These are phyloP conservation scores for Andrena fulva DNA, from an alignment of 2,888 invertebrate species.

Conservation along the genomic window DNA sequence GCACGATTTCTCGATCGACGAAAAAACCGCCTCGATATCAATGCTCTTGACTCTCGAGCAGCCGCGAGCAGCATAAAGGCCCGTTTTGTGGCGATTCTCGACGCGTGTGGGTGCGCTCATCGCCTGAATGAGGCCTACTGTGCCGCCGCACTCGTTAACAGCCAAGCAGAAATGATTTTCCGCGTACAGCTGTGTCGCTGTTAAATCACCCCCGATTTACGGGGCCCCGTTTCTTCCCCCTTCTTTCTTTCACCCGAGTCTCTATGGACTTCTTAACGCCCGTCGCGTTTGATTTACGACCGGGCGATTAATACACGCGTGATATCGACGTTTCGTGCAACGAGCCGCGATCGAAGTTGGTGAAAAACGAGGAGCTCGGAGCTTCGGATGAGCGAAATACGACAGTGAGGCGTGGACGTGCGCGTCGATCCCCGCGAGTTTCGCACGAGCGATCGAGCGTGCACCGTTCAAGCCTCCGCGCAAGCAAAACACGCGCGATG, in stretches of 20 bases:
- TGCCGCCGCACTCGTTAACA: constrained; percentile 27
- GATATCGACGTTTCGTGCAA: not conserved
- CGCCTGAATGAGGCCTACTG: constrained; percentile 62
- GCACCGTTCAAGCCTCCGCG: constrained; percentile 30
- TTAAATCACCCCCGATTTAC: constrained; percentile 33
- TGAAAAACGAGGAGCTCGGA: no score
- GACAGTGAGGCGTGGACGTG: constrained; percentile 6
- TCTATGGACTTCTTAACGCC: constrained; percentile 18
- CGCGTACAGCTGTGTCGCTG: constrained; percentile 10
- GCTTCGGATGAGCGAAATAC: not conserved
- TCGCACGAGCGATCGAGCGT: constrained; percentile 64
- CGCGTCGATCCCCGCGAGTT: constrained; percentile 29
- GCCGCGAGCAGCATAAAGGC: constrained; percentile 54
- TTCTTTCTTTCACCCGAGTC: not conserved
- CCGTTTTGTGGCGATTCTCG: constrained; percentile 55
- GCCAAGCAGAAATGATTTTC: constrained; percentile 50
- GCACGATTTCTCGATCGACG: constrained; percentile 18
- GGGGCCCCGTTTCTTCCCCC: not conserved
- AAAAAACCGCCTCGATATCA: constrained; percentile 12
- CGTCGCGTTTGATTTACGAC: not conserved
- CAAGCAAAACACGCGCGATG: constrained; percentile 56
- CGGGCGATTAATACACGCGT: not conserved
- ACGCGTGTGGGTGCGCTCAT: constrained; percentile 48
- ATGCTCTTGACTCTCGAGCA: constrained; percentile 27
- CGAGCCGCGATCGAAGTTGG: not conserved